phyloP scores from a whole-genome alignment of 2,888 invertebrate species.

The Bimastos eiseni region DNA sequence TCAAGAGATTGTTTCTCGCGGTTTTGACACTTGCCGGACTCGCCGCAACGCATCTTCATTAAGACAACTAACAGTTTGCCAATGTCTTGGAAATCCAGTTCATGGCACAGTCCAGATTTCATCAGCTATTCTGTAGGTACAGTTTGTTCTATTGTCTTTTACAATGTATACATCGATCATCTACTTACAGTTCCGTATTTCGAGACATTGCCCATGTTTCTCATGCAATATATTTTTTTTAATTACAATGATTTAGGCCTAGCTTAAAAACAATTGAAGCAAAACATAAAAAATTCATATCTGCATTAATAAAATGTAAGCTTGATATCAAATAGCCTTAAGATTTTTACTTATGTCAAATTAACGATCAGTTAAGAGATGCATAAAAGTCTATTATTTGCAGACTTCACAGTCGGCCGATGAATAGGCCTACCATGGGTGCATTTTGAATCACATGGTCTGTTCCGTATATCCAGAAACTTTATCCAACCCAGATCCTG shows the following conservation, averaged over 20 bases:
- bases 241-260: not conserved
- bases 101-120: not conserved
- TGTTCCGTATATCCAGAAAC: not conserved
- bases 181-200: not conserved
- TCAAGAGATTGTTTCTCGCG: not conserved
- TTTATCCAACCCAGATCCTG: not conserved
- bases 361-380: not conserved
- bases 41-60: not conserved
- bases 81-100: not conserved
- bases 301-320: not conserved
- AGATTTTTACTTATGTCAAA: not conserved
- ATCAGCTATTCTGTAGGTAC: not conserved
- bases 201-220: not conserved
- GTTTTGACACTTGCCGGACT: not conserved
- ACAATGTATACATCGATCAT: not conserved
- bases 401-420: not conserved
- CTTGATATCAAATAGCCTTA: not conserved
- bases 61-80: not conserved
- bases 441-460: not conserved
- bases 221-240: not conserved
- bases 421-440: not conserved
- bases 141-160: slow-evolving; percentile 1
- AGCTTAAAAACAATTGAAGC: not conserved
- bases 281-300: not conserved
- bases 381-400: too few relatives aligned